Base-by-base conservation (phyloP, 2,797 vertebrate species). In the Nyctalus aviator region DNA sequence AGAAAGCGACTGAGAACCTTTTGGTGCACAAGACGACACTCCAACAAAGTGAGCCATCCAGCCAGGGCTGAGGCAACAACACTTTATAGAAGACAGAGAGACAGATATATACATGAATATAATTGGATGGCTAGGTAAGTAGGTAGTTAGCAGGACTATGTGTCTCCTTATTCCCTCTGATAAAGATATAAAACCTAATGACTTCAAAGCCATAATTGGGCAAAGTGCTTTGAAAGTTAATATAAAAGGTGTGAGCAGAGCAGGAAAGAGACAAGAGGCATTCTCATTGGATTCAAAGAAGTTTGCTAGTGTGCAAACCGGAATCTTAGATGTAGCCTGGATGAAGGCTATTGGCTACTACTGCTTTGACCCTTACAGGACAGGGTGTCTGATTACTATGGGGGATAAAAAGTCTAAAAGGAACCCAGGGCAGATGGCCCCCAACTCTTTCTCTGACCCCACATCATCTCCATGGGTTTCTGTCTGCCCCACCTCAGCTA, bases 111-210 rank as follows among this genome's bases (percentile, higher is more conserved):
- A 62, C 6, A 4, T 5, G 9, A 15, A 25, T 3, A 8, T 0
- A 62, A n/a, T 20, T 8, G 8, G 48, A 18, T 0, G 17, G 37
- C 46, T 46, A 12, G 15, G 35, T 35, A 41, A 62, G 12, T 10
- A 23, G 35, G 41, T 7, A 72, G 71, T 41, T 2, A 59, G 9
- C 44, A 68, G 9, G 55, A 76, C 27, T 2, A 9, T 30, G 53
- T 62, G 32, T 72, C 21, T 85, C 46, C 62, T 32, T 35, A 0
- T 32, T 76, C 23, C 35, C 20, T 53, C 68, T 6, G 3, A 44
- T 35, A 53, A 92, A 66, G 35, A 90, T 41, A 84, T 83, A 93
- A 94, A 85, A 85, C 8, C 17, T 46, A 79, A 62, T 55, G 62
- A 71, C 15, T 68, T 79, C 68, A 44, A 83, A 76, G 53, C 44